Evolutionary conservation across 2,797 vertebrate species (phyloP), one percentile per base, ranked within the genome.

Genomic region (Florisuga fusca): DNA sequence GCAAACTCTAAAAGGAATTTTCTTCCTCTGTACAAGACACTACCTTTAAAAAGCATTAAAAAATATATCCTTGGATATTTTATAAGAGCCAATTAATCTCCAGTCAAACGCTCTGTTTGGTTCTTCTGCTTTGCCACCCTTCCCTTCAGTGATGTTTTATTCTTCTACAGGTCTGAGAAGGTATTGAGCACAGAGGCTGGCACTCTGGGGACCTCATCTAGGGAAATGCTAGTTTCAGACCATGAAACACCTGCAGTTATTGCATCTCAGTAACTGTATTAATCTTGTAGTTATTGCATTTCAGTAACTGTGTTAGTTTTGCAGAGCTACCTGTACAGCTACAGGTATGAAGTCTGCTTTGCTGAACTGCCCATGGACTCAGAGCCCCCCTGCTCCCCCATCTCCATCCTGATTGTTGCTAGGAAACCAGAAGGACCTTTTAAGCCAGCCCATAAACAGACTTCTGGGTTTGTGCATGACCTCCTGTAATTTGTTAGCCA

Each of bases 241-340:
- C 46, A 13, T 1, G 3, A 77, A 95, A 93, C 71, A 64, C 45
- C 72, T 2, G 2, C 75, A 96, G 94, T 75, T 79, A 81, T 6
- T 97, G 76, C 90, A 83, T 96, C 97, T 95, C 68, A 55, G 72
- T 43, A 73, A 16, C 16, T 48, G 61, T 54, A 72, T 81, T 87
- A 76, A 94, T 97, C 96, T 95, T 89, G 94, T 83, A 95, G 94
- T 75, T 79, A 81, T 6, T 97, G 76, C 90, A 83, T 96, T 97
- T 95, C 68, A 55, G 72, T 43, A 73, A 16, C 16, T 48, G 61
- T 54, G 69, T 81, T 87, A 76, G 94, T 97, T 97, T 95, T 89
- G 94, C 81, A 95, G 79, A 92, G 86, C 22, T 36, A 31, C 33
- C 45, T 57, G 27, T n/a, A 33, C 64, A 87, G 76, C 86, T 93